A percentile compares a stretch with the other conserved stretches of the same genome.
Conservation (phyloP, 2,888 invertebrate genomes). For the Epinotia demarniana region DNA sequence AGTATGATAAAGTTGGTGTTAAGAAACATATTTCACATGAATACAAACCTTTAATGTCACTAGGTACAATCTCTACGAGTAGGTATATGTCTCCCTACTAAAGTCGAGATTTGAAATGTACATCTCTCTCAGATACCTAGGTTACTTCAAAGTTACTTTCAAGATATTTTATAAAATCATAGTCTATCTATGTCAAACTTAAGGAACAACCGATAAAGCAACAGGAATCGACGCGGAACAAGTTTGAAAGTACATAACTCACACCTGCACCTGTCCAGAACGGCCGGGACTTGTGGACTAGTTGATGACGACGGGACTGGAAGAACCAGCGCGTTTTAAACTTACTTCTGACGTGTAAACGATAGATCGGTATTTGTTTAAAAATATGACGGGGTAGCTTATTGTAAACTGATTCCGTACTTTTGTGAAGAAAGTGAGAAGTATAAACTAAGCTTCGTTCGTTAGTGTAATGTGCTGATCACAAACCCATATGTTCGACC, state of each 20-base stretch:
- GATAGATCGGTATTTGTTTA: background rate
- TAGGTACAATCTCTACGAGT: too few relatives aligned
- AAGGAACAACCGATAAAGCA: conserved; percentile 11
- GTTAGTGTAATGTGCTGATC: too few relatives aligned
- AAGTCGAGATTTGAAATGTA: background rate
- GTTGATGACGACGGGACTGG: conserved; percentile 7
- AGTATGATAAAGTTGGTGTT: too few relatives aligned
- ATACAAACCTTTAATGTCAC: too few relatives aligned
- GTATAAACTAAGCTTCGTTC: too few relatives aligned
- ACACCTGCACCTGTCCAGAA: conserved; percentile 25
- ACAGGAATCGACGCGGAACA: conserved; percentile 28
- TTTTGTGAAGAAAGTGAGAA: too few relatives aligned
- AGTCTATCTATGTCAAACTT: conserved; percentile 12
- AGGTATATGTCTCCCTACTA: too few relatives aligned
- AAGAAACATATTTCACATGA: too few relatives aligned
- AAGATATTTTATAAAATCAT: background rate
- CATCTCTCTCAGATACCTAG: background rate
- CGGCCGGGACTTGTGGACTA: conserved; percentile 23
- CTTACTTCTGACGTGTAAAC: conserved; percentile 9
- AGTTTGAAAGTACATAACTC: conserved; percentile 22
- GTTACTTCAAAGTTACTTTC: too few relatives aligned
- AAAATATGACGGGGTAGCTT: background rate
- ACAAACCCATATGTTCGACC: too few relatives aligned
- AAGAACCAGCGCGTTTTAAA: background rate
- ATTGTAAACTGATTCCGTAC: background rate